These are phyloP conservation scores for Gymnocypris eckloni DNA, from an alignment of 2,797 vertebrate species.

Conservation along the genomic window DNA sequence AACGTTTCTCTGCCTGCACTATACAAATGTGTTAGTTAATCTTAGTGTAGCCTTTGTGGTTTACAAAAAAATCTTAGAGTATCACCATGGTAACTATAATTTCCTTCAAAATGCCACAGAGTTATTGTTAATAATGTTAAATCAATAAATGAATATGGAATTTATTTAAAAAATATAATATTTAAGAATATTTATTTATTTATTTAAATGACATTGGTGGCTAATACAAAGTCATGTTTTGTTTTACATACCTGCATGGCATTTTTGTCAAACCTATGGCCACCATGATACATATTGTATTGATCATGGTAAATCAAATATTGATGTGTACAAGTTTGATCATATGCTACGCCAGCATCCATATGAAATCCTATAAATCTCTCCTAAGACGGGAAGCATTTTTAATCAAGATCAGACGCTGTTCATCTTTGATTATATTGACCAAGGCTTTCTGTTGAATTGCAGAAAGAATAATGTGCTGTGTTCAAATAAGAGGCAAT, in stretches of 20 bases:
- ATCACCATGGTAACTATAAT: background rate
- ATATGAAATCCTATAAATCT: conserved; percentile 41
- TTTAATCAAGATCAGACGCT: conserved; percentile 33
- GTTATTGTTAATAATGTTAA: background rate
- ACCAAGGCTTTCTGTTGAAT: conserved; percentile 53
- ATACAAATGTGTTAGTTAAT: conserved; percentile 1
- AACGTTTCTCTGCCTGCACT: background rate
- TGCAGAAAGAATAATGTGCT: conserved; percentile 35
- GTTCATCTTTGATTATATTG: conserved; percentile 24
- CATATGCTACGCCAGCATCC: conserved; percentile 29
- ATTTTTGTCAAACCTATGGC: background rate
- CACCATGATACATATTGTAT: background rate
- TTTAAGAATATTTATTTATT: background rate
- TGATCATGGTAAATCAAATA: background rate
- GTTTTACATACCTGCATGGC: background rate
- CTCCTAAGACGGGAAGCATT: conserved; percentile 19
- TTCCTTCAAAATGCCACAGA: background rate
- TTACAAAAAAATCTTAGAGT: background rate
- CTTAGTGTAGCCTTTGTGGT: conserved; percentile 7
- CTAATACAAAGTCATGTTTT: background rate
- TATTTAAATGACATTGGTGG: background rate
- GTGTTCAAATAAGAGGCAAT: conserved; percentile 24
- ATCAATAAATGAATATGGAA: background rate
- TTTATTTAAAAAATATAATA: background rate
- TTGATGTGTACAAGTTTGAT: conserved; percentile 30